Percentiles rank a stretch among this genome's conserved stretches.
These are phyloP conservation scores for Metalampra italica DNA, from an alignment of 2,888 invertebrate genomes.

Conservation along the genomic window DNA sequence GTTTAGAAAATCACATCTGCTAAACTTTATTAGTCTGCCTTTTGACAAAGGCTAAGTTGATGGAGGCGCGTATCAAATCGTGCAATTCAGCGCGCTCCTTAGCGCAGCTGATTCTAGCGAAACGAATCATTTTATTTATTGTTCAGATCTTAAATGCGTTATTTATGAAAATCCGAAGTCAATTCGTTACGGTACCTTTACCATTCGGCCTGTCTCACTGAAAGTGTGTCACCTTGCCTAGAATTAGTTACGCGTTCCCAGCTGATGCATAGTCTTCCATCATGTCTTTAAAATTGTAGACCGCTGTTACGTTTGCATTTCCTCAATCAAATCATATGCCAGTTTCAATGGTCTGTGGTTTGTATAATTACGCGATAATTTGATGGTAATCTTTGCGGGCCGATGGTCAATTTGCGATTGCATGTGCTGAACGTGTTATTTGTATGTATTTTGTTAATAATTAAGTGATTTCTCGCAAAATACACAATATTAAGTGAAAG, in stretches of 20 bases:
- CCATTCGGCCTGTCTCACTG: slow-evolving; percentile 38
- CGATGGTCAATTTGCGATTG: slow-evolving; percentile 6
- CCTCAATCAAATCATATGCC: slow-evolving; percentile 27
- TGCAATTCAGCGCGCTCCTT: slow-evolving; percentile 67
- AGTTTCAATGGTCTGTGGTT: slow-evolving; percentile 3
- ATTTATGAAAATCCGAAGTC: slow-evolving; percentile 69
- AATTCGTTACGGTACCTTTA: slow-evolving; percentile 51
- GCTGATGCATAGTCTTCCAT: slow-evolving; percentile 46
- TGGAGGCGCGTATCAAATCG: slow-evolving; percentile 77
- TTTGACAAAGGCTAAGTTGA: slow-evolving; percentile 70
- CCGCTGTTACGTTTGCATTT: slow-evolving; percentile 27
- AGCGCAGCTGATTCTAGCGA: slow-evolving; percentile 71
- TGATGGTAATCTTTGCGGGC: slow-evolving; percentile 7
- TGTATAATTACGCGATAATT: slow-evolving; percentile 12
- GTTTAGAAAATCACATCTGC: slow-evolving; percentile 77
- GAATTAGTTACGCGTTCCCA: slow-evolving; percentile 63
- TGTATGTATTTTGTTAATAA: slow-evolving; percentile 11
- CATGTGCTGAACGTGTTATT: slow-evolving; percentile 6
- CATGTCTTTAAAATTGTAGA: slow-evolving; percentile 31
- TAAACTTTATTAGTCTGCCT: slow-evolving; percentile 71
- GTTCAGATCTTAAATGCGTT: slow-evolving; percentile 66
- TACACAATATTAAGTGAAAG: slow-evolving; percentile 26
- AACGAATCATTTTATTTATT: slow-evolving; percentile 73
- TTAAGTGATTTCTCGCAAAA: slow-evolving; percentile 28
- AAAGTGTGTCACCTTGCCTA: slow-evolving; percentile 73